A percentile compares a stretch with the other conserved stretches of the same genome.
phyloP scores from a whole-genome alignment of 2,797 vertebrate species.

The Acipenser transmontanus region DNA sequence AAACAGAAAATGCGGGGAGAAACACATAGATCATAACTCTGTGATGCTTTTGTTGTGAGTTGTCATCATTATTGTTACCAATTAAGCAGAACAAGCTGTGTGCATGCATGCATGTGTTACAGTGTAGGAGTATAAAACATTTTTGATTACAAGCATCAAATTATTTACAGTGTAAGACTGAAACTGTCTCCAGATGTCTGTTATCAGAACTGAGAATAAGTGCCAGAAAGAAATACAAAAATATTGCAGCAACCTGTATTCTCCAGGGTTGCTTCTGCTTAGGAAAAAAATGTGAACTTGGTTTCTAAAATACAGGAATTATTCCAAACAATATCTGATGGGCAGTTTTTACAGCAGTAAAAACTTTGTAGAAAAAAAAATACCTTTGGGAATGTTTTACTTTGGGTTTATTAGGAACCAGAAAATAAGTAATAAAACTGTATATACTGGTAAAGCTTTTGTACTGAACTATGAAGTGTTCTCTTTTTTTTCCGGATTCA shows the following conservation, averaged over 20 bases:
- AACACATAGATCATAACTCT: slow-evolving; percentile 55
- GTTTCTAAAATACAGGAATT: slow-evolving; percentile 19
- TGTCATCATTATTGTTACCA: slow-evolving; percentile 30
- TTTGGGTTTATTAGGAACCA: slow-evolving; percentile 41
- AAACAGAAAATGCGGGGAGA: slow-evolving; percentile 66
- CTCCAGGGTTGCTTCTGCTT: slow-evolving; percentile 48
- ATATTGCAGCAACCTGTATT: slow-evolving; percentile 25
- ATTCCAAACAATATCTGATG: slow-evolving; percentile 32
- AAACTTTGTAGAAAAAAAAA: slow-evolving; percentile 18
- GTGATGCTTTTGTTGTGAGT: slow-evolving; percentile 33
- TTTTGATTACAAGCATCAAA: background rate
- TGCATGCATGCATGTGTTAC: background rate
- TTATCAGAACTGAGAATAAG: slow-evolving; percentile 26
- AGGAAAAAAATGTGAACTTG: slow-evolving; percentile 58
- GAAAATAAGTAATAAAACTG: slow-evolving; percentile 25
- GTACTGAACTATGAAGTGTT: slow-evolving; percentile 17
- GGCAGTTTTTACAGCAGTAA: slow-evolving; percentile 32
- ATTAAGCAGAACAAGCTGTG: background rate
- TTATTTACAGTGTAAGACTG: slow-evolving; percentile 15
- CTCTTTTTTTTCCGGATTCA: slow-evolving; percentile 48
- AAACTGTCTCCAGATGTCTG: slow-evolving; percentile 11
- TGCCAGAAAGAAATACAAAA: slow-evolving; percentile 25
- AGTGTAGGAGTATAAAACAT: background rate
- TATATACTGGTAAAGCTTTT: slow-evolving; percentile 17
- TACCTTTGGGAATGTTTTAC: slow-evolving; percentile 34